phyloP scores from a whole-genome alignment of 2,888 invertebrate genomes.

The Tenthredo mesomela region DNA sequence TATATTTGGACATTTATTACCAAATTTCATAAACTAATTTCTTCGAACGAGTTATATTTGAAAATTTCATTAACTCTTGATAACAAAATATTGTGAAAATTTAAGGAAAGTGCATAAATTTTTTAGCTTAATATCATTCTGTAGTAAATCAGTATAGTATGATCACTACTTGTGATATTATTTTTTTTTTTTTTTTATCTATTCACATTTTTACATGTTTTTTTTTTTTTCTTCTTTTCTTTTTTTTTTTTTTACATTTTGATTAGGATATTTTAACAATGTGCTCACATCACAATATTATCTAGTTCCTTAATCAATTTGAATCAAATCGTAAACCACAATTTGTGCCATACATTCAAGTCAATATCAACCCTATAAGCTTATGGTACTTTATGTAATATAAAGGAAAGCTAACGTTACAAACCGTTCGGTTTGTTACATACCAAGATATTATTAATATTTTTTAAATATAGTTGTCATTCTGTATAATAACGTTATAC shows the following conservation, averaged over 20 bases:
- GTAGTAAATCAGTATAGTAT: slow-evolving; percentile 30
- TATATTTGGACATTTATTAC: not conserved
- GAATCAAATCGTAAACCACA: slow-evolving; percentile 32
- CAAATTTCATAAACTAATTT: not conserved
- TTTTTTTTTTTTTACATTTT: slow-evolving; percentile 50
- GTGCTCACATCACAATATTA: not conserved
- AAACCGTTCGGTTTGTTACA: not conserved
- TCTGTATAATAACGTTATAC: not conserved
- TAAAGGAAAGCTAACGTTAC: slow-evolving; percentile 18
- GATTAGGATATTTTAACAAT: slow-evolving; percentile 38
- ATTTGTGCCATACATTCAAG: slow-evolving; percentile 43
- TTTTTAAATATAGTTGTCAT: not conserved
- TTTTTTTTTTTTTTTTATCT: not conserved
- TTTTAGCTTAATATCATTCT: not conserved
- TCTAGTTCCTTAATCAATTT: slow-evolving; percentile 11
- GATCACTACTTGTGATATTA: slow-evolving; percentile 28
- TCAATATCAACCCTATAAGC: slow-evolving; percentile 47
- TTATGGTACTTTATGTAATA: slow-evolving; percentile 13
- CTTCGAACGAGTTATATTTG: not conserved
- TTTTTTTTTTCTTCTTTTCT: slow-evolving; percentile 45
- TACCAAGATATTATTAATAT: not conserved
- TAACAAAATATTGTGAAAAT: slow-evolving; percentile 29
- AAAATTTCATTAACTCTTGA: not conserved
- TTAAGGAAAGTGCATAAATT: not conserved
- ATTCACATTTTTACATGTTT: slow-evolving; percentile 50